These are phyloP conservation scores for Calliopsis andreniformis DNA, from an alignment of 1,140 invertebrate species.

Conservation along the genomic window DNA sequence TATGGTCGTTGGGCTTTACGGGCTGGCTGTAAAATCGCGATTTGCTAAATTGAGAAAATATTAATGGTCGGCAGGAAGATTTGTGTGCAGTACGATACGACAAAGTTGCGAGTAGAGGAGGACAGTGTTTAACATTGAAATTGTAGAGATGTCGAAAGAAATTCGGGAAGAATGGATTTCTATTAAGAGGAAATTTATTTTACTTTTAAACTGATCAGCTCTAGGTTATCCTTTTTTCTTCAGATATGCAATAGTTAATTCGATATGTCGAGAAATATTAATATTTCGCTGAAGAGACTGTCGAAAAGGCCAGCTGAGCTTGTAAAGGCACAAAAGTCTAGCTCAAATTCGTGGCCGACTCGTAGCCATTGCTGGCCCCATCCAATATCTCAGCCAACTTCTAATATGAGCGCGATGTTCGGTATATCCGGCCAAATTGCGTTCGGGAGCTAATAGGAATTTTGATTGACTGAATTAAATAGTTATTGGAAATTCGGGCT, in stretches of 20 bases:
- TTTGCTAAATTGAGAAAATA: conserved; percentile 20
- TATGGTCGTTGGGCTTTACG: conserved; percentile 32
- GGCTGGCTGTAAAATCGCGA: conserved; percentile 34
- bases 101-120: no score
- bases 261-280: no score
- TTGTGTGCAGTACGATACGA: no score
- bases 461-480: conserved; percentile 82
- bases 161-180: no score
- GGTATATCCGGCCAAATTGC: conserved; percentile 77
- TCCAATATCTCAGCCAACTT: conserved; percentile 76
- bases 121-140: no score
- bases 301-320: no score
- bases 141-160: no score
- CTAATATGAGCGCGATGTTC: conserved; percentile 75
- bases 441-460: conserved; percentile 79
- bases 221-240: no score
- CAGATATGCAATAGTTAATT: no score
- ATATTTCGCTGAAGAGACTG: no score
- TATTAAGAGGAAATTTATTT: no score
- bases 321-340: not conserved
- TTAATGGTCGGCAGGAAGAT: not conserved
- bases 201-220: no score
- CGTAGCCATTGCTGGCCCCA: conserved; percentile 62
- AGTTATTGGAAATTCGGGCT: conserved; percentile 76
- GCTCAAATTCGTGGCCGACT: conserved; percentile 45